Evolutionary conservation across 2,888 invertebrate species (phyloP).

Genomic region (Glaucopsyche alexis): DNA sequence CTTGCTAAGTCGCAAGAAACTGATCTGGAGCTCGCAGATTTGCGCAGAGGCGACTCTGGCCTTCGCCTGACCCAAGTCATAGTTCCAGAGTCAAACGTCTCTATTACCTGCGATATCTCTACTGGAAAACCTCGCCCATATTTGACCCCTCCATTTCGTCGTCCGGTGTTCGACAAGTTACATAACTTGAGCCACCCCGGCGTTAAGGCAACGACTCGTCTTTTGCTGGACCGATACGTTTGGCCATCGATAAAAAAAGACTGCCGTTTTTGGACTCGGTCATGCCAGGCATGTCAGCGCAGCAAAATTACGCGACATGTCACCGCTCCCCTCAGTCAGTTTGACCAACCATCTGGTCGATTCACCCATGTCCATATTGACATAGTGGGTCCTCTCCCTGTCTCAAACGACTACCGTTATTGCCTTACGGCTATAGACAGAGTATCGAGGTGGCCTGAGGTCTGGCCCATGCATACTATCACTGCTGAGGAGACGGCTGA

Average conservation of each 20-base stretch:
- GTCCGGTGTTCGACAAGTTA: too few relatives aligned
- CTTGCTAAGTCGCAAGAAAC: too few relatives aligned
- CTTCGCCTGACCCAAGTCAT: too few relatives aligned
- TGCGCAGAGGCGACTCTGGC: too few relatives aligned
- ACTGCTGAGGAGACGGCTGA: constrained; percentile 39
- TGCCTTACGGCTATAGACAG: neutral
- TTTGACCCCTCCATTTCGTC: too few relatives aligned
- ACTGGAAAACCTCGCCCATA: too few relatives aligned
- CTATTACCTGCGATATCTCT: neutral
- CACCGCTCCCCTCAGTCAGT: constrained; percentile 33
- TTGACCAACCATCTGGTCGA: constrained; percentile 34
- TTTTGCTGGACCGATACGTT: constrained; percentile 44
- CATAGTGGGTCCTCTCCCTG: constrained; percentile 15
- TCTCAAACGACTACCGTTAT: neutral
- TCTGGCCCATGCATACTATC: constrained; percentile 37
- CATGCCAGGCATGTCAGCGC: constrained; percentile 48
- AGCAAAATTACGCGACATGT: constrained; percentile 38
- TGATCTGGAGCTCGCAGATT: too few relatives aligned
- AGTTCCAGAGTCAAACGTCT: constrained; percentile 29
- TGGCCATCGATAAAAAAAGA: constrained; percentile 51
- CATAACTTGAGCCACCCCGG: too few relatives aligned
- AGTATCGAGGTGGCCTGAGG: constrained; percentile 40
- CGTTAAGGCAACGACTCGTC: too few relatives aligned
- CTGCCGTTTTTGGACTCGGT: constrained; percentile 44
- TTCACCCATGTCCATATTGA: constrained; percentile 53